Conservation (phyloP, 2,888 invertebrate species). For the Siphonodentalium dalli region DNA sequence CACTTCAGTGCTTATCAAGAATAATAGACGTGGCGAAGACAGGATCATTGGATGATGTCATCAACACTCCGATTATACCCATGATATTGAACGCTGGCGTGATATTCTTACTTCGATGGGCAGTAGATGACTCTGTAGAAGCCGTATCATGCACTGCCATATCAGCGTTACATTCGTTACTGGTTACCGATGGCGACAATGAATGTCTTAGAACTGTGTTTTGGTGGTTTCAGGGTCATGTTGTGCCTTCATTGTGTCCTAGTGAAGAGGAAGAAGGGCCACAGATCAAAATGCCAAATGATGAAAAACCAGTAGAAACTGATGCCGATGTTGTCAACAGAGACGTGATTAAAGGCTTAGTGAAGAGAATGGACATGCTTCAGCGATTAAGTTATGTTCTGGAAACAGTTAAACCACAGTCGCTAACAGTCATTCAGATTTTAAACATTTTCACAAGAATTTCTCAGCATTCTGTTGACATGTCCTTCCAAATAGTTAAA, state of each 20-base stretch:
- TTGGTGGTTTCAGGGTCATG: conserved; percentile 59
- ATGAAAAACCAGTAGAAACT: conserved; percentile 72
- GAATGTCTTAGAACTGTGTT: conserved; percentile 55
- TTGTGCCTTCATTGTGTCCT: conserved; percentile 70
- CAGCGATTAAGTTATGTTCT: conserved; percentile 81
- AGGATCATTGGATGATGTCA: conserved; percentile 79
- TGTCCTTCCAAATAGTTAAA: conserved; percentile 67
- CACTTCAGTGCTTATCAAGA: conserved; percentile 81
- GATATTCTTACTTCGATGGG: conserved; percentile 82
- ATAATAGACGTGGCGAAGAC: conserved; percentile 69
- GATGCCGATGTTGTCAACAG: conserved; percentile 87
- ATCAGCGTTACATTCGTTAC: conserved; percentile 77
- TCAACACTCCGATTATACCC: conserved; percentile 75
- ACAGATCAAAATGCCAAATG: conserved; percentile 49
- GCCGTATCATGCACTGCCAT: conserved; percentile 79
- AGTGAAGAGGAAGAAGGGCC: conserved; percentile 25
- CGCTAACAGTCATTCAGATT: conserved; percentile 77
- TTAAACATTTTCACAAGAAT: conserved; percentile 82
- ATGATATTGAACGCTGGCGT: conserved; percentile 74
- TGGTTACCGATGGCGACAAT: conserved; percentile 80
- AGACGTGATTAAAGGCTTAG: conserved; percentile 73
- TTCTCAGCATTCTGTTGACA: conserved; percentile 77
- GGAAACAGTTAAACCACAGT: conserved; percentile 74
- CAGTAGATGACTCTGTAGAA: conserved; percentile 82
- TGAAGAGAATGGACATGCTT: conserved; percentile 71